Conservation (phyloP, 1,140 invertebrate species). For the Drosophila orosa region DNA sequence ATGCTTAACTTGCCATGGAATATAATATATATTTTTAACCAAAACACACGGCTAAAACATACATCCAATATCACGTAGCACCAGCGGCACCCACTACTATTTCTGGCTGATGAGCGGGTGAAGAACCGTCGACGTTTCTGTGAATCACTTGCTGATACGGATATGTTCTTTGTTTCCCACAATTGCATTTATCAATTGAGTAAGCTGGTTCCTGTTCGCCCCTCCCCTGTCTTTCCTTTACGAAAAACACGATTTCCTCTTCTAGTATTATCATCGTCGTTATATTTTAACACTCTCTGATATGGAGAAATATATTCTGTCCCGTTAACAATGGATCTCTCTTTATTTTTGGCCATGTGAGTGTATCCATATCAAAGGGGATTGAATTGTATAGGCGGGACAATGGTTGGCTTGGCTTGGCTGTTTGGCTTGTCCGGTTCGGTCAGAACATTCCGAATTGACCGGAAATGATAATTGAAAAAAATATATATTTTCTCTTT, state of each 20-base stretch:
- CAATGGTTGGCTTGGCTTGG: conserved; percentile 13
- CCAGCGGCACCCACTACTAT: conserved; percentile 7
- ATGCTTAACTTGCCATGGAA: conserved; percentile 15
- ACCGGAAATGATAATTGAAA: conserved; percentile 82
- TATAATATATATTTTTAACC: conserved; percentile 9
- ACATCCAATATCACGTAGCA: conserved; percentile 30
- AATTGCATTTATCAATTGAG: conserved; percentile 46
- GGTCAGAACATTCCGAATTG: conserved; percentile 52
- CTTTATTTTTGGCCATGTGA: conserved; percentile 45
- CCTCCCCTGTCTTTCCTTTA: conserved; percentile 9
- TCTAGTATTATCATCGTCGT: conserved; percentile 42
- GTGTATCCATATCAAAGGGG: conserved; percentile 47
- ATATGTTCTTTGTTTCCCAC: conserved; percentile 49
- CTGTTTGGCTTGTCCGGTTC: conserved; percentile 15
- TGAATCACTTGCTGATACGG: conserved; percentile 58
- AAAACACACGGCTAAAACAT: conserved; percentile 16
- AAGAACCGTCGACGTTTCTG: conserved; percentile 4
- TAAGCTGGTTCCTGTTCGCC: conserved; percentile 29
- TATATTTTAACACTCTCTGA: conserved; percentile 20
- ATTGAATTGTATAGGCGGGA: conserved; percentile 36
- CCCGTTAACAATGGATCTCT: conserved; percentile 43
- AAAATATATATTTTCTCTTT: conserved; percentile 65
- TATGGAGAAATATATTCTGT: conserved; percentile 16
- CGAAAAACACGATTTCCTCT: conserved; percentile 52
- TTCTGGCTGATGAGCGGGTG: not conserved